Conservation (phyloP, 2,888 invertebrate genomes). For the Elgonia sp. region DNA sequence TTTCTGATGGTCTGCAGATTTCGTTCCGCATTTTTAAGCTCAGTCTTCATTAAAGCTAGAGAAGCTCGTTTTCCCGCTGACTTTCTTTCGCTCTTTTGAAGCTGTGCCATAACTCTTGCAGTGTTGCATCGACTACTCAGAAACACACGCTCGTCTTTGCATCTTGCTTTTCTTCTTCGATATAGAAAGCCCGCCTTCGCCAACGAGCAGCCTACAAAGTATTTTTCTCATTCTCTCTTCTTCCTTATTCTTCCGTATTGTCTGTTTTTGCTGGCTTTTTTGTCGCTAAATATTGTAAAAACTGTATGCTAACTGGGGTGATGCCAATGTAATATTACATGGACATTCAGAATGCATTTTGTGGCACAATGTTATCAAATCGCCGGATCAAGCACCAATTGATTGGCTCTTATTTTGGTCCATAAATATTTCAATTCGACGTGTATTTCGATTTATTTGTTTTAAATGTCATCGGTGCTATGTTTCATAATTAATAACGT, state of each 20-base stretch:
- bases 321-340: conserved; percentile 45
- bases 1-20: conserved; percentile 48
- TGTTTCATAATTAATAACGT: neutral
- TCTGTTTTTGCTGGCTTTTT: conserved; percentile 39
- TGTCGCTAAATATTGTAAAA: conserved; percentile 57
- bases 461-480: neutral
- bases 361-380: conserved; percentile 36
- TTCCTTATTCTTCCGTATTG: conserved; percentile 10
- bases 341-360: conserved; percentile 19
- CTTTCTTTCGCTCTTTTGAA: conserved; percentile 70
- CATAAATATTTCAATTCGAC: conserved; percentile 7
- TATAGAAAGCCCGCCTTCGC: conserved; percentile 57
- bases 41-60: conserved; percentile 60
- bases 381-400: neutral
- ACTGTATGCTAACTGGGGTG: conserved; percentile 17
- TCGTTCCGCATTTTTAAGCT: conserved; percentile 57
- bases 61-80: conserved; percentile 55
- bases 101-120: conserved; percentile 66
- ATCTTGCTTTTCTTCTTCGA: conserved; percentile 58
- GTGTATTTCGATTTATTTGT: neutral
- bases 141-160: conserved; percentile 54
- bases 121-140: conserved; percentile 59
- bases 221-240: conserved; percentile 58
- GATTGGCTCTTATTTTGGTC: neutral
- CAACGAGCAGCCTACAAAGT: conserved; percentile 59